Evolutionary conservation across 2,888 invertebrate genomes (phyloP), one percentile per base, ranked within the genome.

Genomic region (Neocrepidodera transversa): DNA sequence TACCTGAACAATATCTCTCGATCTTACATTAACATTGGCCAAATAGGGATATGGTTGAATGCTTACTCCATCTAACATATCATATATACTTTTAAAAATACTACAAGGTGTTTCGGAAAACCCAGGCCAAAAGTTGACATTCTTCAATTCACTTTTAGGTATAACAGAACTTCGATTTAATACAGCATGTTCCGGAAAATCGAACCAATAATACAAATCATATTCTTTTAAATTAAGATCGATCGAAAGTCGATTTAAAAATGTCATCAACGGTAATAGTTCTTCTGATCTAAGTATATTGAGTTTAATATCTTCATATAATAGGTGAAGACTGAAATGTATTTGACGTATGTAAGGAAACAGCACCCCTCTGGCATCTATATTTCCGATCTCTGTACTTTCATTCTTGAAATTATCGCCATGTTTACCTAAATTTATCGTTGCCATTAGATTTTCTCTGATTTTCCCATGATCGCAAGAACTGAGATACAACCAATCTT

Each of bases 261-360:
- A 85, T 64, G 82, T 81, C 0, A 88, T 90, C 35, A 96, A 74
- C 0, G 87, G 82, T 52, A 85, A 84, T 61, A 93, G 76, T 67
- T 90, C 87, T 55, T 86, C 86, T 43, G 85, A 84, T 66, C 90
- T 80, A 0, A 91, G 80, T 0, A 86, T 84, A 71, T 93, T 91
- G 55, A 96, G 77, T 75, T 96, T 96, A 2, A 93, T 82, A 74
- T 96, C 95, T 83, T 97, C 96, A 72, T 96, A 96, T 0, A 95
- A 83, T 23, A 97, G 81, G 81, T 97, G 97, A 28, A 97, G 82
- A 0, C 91, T 85, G 74, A 88, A 93, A 56, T 95, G 83, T 23
- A 95, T 83, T 51, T 90, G 83, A 4, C 91, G 84, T 8, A 92
- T 85, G 69, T 89, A 87, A 0, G 87, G 84, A 70, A 92, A 94